Conservation (phyloP, 2,888 invertebrate species). For the Apotomis turbidana region DNA sequence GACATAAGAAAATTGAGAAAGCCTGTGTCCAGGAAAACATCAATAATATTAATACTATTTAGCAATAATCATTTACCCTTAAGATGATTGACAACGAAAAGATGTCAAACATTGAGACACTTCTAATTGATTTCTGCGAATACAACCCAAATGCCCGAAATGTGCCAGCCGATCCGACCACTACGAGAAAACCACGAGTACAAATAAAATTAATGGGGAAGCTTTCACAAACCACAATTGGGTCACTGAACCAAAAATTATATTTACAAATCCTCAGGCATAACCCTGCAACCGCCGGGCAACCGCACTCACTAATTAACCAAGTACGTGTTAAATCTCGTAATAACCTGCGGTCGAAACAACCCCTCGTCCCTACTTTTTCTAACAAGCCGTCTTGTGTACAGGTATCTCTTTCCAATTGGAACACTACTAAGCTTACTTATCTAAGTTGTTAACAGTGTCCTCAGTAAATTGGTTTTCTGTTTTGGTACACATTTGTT, state of each 20-base stretch:
- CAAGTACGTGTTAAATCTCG: conserved; percentile 81
- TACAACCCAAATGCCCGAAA: neutral
- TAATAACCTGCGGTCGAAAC: conserved; percentile 79
- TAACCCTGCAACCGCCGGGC: conserved; percentile 69
- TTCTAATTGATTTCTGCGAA: too few relatives aligned
- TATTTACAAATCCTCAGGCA: conserved; percentile 73
- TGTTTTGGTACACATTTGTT: neutral
- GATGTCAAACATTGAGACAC: too few relatives aligned
- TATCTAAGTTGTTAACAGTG: conserved; percentile 25
- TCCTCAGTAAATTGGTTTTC: neutral
- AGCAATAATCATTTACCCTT: too few relatives aligned
- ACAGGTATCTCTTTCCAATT: conserved; percentile 56
- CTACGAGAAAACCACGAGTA: conserved; percentile 19
- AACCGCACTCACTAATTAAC: conserved; percentile 82
- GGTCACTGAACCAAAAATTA: conserved; percentile 74
- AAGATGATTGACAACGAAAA: too few relatives aligned
- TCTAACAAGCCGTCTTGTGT: conserved; percentile 53
- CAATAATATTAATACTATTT: too few relatives aligned
- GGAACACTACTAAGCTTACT: conserved; percentile 41
- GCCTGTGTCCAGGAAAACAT: too few relatives aligned
- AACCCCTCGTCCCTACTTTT: conserved; percentile 66
- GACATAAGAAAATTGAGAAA: too few relatives aligned
- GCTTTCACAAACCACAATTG: conserved; percentile 63
- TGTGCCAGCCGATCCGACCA: conserved; percentile 21
- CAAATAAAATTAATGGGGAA: conserved; percentile 39